A percentile compares a stretch with the other conserved stretches of the same genome.
phyloP scores from a whole-genome alignment of 2,888 invertebrate species.

The Camponotus fellah region DNA sequence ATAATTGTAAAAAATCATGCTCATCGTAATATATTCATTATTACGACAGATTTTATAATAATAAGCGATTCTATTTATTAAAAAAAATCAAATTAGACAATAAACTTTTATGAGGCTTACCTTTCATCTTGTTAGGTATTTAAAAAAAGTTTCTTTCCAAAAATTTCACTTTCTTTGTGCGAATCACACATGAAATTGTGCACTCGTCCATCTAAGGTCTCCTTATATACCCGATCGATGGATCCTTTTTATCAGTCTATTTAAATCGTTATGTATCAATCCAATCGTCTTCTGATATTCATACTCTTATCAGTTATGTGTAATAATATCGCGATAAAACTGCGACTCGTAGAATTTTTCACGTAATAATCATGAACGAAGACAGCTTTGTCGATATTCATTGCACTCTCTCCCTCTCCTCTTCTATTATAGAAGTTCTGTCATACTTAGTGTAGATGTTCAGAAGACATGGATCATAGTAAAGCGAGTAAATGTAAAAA shows the following conservation, averaged over 20 bases:
- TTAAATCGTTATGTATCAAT: neutral
- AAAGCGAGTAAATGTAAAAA: constrained; percentile 43
- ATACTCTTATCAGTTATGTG: constrained; percentile 36
- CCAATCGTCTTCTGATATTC: neutral
- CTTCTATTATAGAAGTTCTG: neutral
- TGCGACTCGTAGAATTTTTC: constrained; percentile 2
- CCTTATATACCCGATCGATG: constrained; percentile 65
- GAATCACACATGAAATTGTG: neutral
- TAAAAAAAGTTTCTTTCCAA: neutral
- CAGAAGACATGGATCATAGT: constrained; percentile 35
- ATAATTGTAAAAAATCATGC: neutral
- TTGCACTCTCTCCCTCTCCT: neutral
- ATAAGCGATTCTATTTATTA: neutral
- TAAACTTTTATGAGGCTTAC: constrained; percentile 37
- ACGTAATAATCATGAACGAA: neutral
- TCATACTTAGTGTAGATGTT: neutral
- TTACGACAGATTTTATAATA: neutral
- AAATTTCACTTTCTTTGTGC: constrained; percentile 4
- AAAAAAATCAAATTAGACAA: neutral
- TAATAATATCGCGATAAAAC: constrained; percentile 48
- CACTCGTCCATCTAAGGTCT: neutral
- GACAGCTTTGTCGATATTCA: constrained; percentile 6
- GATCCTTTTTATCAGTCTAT: constrained; percentile 53
- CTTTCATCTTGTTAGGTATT: constrained; percentile 61
- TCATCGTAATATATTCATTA: neutral